Conservation (phyloP, 2,888 invertebrate genomes). For the Amblyjoppa proteus region DNA sequence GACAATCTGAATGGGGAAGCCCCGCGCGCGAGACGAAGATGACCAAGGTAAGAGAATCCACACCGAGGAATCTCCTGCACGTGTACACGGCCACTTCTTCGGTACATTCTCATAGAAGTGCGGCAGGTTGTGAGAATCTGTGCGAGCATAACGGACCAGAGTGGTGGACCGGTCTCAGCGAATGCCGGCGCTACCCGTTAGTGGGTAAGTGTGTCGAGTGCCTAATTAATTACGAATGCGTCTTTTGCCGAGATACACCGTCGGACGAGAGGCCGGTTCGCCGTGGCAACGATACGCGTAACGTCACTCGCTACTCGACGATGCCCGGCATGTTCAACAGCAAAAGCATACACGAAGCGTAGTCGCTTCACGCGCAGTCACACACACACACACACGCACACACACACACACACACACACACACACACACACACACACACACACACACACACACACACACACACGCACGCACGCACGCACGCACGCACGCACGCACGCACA, state of each 20-base stretch:
- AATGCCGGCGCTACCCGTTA: conserved; percentile 77
- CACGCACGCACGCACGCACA: too few relatives aligned
- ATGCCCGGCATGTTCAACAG: neutral
- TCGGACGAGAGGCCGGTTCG: conserved; percentile 34
- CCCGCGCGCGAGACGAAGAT: conserved; percentile 55
- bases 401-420: neutral
- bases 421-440: neutral
- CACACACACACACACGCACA: neutral
- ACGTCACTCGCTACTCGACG: conserved; percentile 43
- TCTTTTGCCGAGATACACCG: conserved; percentile 63
- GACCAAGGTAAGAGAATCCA: conserved; percentile 40
- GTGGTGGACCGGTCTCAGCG: conserved; percentile 56
- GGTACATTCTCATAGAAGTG: neutral
- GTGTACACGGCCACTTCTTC: neutral
- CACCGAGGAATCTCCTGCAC: neutral
- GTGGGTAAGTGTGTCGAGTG: conserved; percentile 83
- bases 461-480: too few relatives aligned
- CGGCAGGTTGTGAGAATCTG: conserved; percentile 7
- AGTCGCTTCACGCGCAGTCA: neutral
- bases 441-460: neutral
- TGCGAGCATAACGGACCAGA: conserved; percentile 40
- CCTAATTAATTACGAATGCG: conserved; percentile 80
- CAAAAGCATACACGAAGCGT: neutral
- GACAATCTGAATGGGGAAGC: conserved; percentile 52
- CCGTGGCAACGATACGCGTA: conserved; percentile 26